phyloP scores from a whole-genome alignment of 2,888 invertebrate species.

The Periphyllus acericola region DNA sequence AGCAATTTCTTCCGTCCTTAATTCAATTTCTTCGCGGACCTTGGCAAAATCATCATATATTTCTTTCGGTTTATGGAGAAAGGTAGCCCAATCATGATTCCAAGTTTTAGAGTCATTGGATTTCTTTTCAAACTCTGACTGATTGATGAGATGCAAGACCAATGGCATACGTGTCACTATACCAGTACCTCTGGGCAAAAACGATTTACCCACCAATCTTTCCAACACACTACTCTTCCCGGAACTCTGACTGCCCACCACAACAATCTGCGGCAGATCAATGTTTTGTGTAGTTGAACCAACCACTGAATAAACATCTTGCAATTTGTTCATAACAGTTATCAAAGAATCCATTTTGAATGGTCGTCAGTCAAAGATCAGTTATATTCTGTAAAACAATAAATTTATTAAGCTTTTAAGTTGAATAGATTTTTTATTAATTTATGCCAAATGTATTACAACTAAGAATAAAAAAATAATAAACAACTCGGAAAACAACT shows the following conservation, averaged over 20 bases:
- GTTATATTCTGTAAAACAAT: slow-evolving; percentile 16
- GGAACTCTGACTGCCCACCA: slow-evolving; percentile 98
- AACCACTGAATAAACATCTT: slow-evolving; percentile 99
- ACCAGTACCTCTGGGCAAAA: slow-evolving; percentile 95
- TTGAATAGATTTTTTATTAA: too few relatives aligned
- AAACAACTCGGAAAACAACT: too few relatives aligned
- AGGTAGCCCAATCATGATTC: background rate
- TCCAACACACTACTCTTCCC: slow-evolving; percentile 99
- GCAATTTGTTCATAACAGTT: slow-evolving; percentile 98
- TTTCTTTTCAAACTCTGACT: too few relatives aligned
- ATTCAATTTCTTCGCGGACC: slow-evolving; percentile 90
- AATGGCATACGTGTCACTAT: slow-evolving; percentile 97
- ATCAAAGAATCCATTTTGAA: slow-evolving; percentile 91
- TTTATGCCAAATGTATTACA: too few relatives aligned
- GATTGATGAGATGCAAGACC: slow-evolving; percentile 89
- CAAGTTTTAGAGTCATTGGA: background rate
- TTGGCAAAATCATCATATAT: slow-evolving; percentile 80
- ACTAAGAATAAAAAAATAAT: too few relatives aligned
- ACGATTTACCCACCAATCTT: slow-evolving; percentile 95
- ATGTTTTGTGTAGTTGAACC: slow-evolving; percentile 84
- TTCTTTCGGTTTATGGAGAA: background rate
- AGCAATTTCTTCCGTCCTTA: slow-evolving; percentile 92
- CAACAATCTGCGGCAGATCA: slow-evolving; percentile 98
- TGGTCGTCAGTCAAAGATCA: background rate
- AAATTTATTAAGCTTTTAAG: background rate